Conservation (phyloP, 2,113 vertebrate genomes). For the Poeciliopsis retropinna region DNA sequence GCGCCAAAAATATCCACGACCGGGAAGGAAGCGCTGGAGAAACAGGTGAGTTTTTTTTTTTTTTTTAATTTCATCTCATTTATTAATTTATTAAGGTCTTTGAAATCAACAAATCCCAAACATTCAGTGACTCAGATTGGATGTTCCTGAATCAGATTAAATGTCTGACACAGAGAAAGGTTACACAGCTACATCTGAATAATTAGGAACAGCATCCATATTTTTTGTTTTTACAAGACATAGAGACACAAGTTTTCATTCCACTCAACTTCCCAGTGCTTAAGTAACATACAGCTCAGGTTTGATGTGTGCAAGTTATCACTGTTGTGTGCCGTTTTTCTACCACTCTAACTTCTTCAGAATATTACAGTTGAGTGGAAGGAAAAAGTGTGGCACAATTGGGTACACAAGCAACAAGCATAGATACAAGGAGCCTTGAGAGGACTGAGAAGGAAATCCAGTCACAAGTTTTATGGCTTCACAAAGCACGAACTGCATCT, state of each 20-base stretch:
- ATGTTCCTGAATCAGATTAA: neutral
- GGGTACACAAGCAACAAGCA: no score
- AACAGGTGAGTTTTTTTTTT: conserved; percentile 84
- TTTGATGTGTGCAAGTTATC: neutral
- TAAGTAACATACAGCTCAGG: neutral
- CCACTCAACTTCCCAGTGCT: neutral
- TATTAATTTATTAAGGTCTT: neutral
- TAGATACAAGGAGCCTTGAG: no score
- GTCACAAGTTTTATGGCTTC: no score
- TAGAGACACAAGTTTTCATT: neutral
- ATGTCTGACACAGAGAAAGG: neutral
- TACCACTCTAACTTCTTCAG: no score
- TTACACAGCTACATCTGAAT: no score
- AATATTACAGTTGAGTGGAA: no score
- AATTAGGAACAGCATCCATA: neutral
- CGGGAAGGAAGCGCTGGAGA: conserved; percentile 89
- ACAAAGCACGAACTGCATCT: no score
- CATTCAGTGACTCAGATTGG: neutral
- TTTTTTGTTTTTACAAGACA: neutral
- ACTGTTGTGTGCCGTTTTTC: no score
- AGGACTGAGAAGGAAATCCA: no score
- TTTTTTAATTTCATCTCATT: neutral
- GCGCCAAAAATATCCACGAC: conserved; percentile 85
- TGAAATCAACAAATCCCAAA: neutral
- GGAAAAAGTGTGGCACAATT: no score